These are phyloP conservation scores for Kradibia gibbosae DNA, from an alignment of 1,140 invertebrate species.

Conservation along the genomic window DNA sequence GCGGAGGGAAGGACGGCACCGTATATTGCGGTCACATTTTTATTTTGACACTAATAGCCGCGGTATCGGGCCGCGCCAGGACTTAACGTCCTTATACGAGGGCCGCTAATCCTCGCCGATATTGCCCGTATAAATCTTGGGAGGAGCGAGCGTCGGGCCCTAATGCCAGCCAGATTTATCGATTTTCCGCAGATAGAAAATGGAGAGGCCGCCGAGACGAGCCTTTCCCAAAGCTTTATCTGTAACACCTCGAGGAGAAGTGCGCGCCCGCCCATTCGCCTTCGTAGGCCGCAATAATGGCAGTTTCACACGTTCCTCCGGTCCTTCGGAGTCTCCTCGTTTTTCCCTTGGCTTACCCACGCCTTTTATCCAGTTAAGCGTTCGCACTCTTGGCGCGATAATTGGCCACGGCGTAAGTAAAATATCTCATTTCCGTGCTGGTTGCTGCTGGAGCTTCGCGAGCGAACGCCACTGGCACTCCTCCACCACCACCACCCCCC, in stretches of 20 bases:
- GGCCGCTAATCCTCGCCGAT: conserved; percentile 71
- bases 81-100: conserved; percentile 69
- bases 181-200: conserved; percentile 47
- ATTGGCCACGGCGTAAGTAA: neutral
- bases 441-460: neutral
- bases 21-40: conserved; percentile 72
- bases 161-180: conserved; percentile 68
- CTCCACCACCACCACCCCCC: too few relatives aligned
- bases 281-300: neutral
- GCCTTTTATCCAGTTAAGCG: too few relatives aligned
- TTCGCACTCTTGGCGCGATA: too few relatives aligned
- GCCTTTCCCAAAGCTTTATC: neutral
- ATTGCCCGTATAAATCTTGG: conserved; percentile 72
- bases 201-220: neutral
- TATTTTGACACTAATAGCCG: conserved; percentile 74
- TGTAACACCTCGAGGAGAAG: too few relatives aligned
- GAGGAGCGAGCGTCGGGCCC: conserved; percentile 55
- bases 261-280: too few relatives aligned
- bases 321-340: too few relatives aligned
- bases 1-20: neutral
- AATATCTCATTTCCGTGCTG: neutral
- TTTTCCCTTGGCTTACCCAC: too few relatives aligned
- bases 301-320: too few relatives aligned
- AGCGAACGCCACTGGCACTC: neutral
- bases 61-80: conserved; percentile 67